Conservation (phyloP, 2,888 invertebrate genomes). For the Pogonocherus hispidulus region DNA sequence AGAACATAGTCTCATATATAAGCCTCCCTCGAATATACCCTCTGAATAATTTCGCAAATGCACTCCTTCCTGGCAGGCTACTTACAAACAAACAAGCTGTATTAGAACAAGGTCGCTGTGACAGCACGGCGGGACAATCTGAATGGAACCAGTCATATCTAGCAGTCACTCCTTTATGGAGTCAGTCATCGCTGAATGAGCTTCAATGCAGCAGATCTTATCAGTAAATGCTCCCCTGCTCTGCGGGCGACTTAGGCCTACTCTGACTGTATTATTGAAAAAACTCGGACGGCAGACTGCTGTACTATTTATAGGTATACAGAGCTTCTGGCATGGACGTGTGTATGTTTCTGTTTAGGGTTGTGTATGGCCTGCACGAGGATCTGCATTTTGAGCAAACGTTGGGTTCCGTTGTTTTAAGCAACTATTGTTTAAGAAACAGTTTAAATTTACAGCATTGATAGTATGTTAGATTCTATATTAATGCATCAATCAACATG, state of each 20-base stretch:
- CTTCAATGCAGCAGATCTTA: conserved; percentile 56
- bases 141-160: conserved; percentile 56
- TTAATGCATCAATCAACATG: too few species aligned
- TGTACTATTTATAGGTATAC: conserved; percentile 13
- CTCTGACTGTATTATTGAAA: conserved; percentile 30
- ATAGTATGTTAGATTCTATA: too few species aligned
- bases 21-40: too few species aligned
- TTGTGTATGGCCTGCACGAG: too few species aligned
- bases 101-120: conserved; percentile 47
- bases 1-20: too few species aligned
- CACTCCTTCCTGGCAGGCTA: conserved; percentile 12
- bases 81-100: conserved; percentile 31
- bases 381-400: too few species aligned
- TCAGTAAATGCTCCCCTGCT: conserved; percentile 54
- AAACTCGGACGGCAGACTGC: conserved; percentile 32
- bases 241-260: conserved; percentile 47
- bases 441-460: too few species aligned
- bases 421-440: too few species aligned
- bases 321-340: neutral
- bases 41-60: conserved; percentile 17
- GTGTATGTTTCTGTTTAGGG: neutral
- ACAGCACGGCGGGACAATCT: too few species aligned
- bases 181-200: conserved; percentile 57
- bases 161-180: conserved; percentile 45
- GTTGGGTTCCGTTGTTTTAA: too few species aligned